Evolutionary conservation across 2,888 invertebrate genomes (phyloP).

Genomic region (Callimorpha dominula): DNA sequence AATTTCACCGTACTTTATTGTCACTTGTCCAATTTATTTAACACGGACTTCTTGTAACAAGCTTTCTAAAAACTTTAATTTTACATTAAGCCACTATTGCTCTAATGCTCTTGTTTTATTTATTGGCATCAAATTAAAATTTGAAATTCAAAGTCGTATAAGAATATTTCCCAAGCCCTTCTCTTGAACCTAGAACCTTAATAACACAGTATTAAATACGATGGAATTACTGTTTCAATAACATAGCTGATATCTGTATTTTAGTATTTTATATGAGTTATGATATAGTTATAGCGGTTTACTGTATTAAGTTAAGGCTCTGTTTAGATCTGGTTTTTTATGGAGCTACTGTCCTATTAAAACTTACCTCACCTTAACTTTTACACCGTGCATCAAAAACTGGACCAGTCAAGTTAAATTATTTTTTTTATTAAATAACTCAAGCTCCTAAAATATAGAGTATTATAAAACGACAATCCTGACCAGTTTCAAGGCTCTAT

Average conservation of each 20-base stretch:
- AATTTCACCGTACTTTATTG: slow-evolving; percentile 48
- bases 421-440: background rate
- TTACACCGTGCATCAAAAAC: background rate
- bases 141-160: background rate
- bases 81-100: slow-evolving; percentile 29
- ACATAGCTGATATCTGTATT: background rate
- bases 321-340: background rate
- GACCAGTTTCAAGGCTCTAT: background rate
- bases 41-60: slow-evolving; percentile 49
- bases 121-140: slow-evolving; percentile 34
- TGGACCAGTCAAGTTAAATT: background rate
- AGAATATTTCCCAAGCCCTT: background rate
- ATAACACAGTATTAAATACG: background rate
- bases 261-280: background rate
- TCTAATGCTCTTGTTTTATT: slow-evolving; percentile 11
- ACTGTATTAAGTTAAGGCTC: background rate
- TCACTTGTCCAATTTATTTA: slow-evolving; percentile 61
- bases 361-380: background rate
- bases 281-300: background rate
- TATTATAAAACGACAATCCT: background rate
- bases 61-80: slow-evolving; percentile 53
- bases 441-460: background rate
- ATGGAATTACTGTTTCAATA: background rate
- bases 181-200: background rate
- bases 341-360: background rate